Evolutionary conservation across 2,888 invertebrate genomes (phyloP).

Genomic region (Ichneumoninae sp.): DNA sequence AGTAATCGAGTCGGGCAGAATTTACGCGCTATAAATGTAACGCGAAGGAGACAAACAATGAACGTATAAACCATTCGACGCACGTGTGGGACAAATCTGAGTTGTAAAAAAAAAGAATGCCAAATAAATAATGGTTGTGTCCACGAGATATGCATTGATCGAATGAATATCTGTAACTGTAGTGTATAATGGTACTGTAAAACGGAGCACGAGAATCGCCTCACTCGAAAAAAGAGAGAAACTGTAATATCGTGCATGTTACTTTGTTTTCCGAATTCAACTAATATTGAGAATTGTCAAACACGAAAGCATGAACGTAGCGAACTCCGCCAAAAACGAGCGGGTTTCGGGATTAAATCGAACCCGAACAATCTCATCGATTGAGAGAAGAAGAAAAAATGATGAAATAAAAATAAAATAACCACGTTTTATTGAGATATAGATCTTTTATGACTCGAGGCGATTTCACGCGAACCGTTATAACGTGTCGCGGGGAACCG

Average conservation of each 20-base stretch:
- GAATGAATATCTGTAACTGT: slow-evolving; percentile 57
- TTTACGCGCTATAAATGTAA: slow-evolving; percentile 54
- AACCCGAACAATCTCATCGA: slow-evolving; percentile 31
- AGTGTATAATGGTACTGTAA: slow-evolving; percentile 30
- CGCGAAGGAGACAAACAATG: slow-evolving; percentile 26
- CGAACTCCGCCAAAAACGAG: not conserved
- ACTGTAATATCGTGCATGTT: slow-evolving; percentile 48
- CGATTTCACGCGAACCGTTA: slow-evolving; percentile 22
- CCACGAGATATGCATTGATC: slow-evolving; percentile 53
- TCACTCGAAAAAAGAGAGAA: slow-evolving; percentile 21
- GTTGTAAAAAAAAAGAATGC: slow-evolving; percentile 56
- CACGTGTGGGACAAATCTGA: slow-evolving; percentile 27
- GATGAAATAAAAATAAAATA: slow-evolving; percentile 4
- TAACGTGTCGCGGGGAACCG: slow-evolving; percentile 32
- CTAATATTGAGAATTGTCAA: slow-evolving; percentile 12
- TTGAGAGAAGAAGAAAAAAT: slow-evolving; percentile 16
- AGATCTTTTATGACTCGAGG: slow-evolving; percentile 39
- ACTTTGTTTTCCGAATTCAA: slow-evolving; percentile 36
- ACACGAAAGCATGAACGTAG: slow-evolving; percentile 21
- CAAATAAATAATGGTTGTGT: slow-evolving; percentile 66
- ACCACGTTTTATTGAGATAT: slow-evolving; percentile 34
- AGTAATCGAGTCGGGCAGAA: slow-evolving; percentile 39
- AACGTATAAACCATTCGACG: slow-evolving; percentile 24
- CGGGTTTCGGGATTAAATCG: not conserved
- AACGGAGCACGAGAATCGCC: slow-evolving; percentile 18